These are phyloP conservation scores for Epirrita christyi DNA, from an alignment of 2,888 invertebrate species.

Conservation along the genomic window DNA sequence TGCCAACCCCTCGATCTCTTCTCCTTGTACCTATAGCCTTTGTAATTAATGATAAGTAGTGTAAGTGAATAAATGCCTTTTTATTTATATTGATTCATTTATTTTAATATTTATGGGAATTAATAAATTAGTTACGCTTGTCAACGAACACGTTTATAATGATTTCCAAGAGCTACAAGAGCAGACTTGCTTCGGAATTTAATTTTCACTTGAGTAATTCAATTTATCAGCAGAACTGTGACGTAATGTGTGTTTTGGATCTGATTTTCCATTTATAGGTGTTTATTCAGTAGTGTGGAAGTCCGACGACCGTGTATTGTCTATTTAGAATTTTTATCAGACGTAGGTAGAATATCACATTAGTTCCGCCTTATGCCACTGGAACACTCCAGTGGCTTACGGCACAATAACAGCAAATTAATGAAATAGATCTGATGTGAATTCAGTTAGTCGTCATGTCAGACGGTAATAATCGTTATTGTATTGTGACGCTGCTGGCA, in stretches of 20 bases:
- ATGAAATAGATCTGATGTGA: neutral
- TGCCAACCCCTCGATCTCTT: no score
- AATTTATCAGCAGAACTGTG: slow-evolving; percentile 26
- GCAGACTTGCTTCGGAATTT: slow-evolving; percentile 1
- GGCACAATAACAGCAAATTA: no score
- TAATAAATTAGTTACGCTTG: no score
- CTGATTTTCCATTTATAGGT: slow-evolving; percentile 17
- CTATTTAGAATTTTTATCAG: slow-evolving; percentile 12
- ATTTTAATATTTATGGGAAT: no score
- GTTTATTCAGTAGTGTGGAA: slow-evolving; percentile 18
- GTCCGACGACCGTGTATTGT: slow-evolving; percentile 16
- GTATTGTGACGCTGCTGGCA: neutral
- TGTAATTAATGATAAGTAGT: no score
- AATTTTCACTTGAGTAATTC: slow-evolving; percentile 28
- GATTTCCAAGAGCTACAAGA: neutral
- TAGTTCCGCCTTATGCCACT: no score
- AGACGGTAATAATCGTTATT: neutral
- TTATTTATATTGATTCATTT: no score
- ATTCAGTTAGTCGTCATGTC: slow-evolving; percentile 1
- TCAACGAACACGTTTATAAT: neutral
- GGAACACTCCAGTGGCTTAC: no score
- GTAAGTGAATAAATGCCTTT: no score
- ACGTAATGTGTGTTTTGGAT: slow-evolving; percentile 11
- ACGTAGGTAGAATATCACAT: no score
- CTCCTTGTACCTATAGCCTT: no score